These are phyloP conservation scores for Charaxes varanes DNA, from an alignment of 1,140 invertebrate species.

Conservation along the genomic window DNA sequence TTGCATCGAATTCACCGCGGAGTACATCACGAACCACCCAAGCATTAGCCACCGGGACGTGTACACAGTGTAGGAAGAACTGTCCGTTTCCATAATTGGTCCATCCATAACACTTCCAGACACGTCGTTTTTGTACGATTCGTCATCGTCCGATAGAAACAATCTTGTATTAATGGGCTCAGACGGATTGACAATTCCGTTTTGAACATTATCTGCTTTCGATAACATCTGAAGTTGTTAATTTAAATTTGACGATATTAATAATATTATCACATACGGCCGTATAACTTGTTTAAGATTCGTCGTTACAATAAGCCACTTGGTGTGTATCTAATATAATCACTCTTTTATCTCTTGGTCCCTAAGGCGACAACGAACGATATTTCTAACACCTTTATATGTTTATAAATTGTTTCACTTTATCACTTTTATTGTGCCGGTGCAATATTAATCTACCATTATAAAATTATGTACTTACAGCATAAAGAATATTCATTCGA, in stretches of 20 bases:
- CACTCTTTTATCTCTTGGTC: slow-evolving; percentile 14
- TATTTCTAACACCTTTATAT: slow-evolving; percentile 13
- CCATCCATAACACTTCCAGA: slow-evolving; percentile 47
- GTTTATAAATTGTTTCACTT: not conserved
- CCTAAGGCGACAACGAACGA: slow-evolving; percentile 16
- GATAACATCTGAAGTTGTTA: slow-evolving; percentile 18
- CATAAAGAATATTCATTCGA: too few relatives aligned
- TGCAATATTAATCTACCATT: not conserved
- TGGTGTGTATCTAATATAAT: slow-evolving; percentile 11
- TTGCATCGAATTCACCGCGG: slow-evolving; percentile 91
- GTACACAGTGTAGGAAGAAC: slow-evolving; percentile 72
- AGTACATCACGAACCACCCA: slow-evolving; percentile 89
- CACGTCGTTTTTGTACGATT: slow-evolving; percentile 25
- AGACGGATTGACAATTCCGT: slow-evolving; percentile 19
- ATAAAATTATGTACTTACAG: too few relatives aligned
- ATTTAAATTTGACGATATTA: slow-evolving; percentile 6
- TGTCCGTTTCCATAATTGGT: slow-evolving; percentile 21
- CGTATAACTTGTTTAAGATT: slow-evolving; percentile 6
- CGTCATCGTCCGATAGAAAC: slow-evolving; percentile 23
- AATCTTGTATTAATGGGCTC: slow-evolving; percentile 29
- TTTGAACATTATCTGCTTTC: slow-evolving; percentile 17
- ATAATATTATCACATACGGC: slow-evolving; percentile 12
- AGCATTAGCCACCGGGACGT: slow-evolving; percentile 89
- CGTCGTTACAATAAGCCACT: slow-evolving; percentile 11
- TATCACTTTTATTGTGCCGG: slow-evolving; percentile 13